Evolutionary conservation across 2,797 vertebrate genomes (phyloP), one percentile per base, ranked within the genome.

Genomic region (Sebastes taczanowskii): DNA sequence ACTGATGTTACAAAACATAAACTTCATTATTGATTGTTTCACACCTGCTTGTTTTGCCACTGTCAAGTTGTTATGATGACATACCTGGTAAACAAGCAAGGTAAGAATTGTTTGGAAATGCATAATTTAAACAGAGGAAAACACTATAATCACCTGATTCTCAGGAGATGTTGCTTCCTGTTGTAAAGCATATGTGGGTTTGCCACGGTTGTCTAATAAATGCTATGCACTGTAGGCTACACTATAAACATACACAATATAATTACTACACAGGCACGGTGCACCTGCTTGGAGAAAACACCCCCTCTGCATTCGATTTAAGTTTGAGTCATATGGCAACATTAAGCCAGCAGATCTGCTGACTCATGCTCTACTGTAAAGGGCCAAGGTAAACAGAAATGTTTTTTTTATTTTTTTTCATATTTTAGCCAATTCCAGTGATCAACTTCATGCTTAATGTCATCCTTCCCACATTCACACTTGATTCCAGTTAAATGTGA

Each of bases 271-370:
- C 55, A 60, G 29, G 29, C 84, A 85, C 2, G 8, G 20, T 86
- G 89, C 90, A 91, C 84, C 87, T 91, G 90, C 78, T 88, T 61
- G 53, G 72, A 80, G 59, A 83, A 85, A 89, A 84, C 77, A 53
- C 29, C 71, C 42, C 22, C 62, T 27, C 58, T 66, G 30, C 78
- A 81, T 69, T 71, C 71, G 68, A 78, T 22, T 74, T 71, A 35
- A 67, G 35, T 68, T 80, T 65, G 46, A 78, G 79, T 81, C 78
- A 83, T 59, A 83, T 64, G 74, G 71, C 35, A 83, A 52, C 25
- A 30, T 77, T 80, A 46, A 80, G 16, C 42, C 42, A 46, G 42
- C 52, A 73, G 30, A 27, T 73, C 56, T 60, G 65, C 64, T 29
- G 46, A 67, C 22, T 22, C 20, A 74, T 66, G 22, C 34, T 59